Evolutionary conservation across 1,140 invertebrate species (phyloP), one percentile per base, ranked within the genome.

Genomic region (Homalodisca vitripennis): DNA sequence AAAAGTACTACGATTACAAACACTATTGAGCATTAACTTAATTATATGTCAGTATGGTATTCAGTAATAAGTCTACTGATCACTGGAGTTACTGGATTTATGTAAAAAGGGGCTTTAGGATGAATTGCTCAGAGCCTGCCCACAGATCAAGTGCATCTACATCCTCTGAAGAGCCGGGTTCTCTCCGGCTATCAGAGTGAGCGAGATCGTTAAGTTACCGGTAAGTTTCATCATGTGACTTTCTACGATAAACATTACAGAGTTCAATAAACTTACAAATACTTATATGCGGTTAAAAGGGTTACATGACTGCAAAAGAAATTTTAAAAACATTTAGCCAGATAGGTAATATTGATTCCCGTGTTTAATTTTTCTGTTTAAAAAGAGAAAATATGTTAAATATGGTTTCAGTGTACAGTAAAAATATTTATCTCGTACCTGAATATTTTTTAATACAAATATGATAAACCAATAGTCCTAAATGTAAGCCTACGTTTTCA

Each of bases 81-180:
- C 29, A 86, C 84, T 1, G 85, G 85, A 2, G 82, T 78, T 1
- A 89, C 88, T 1, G 89, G 89, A n/a, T 92, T 92, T 76, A 83
- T 92, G 78, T 90, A 90, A 3, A n/a, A 92, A 92, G 77, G 86
- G 82, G 46, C 77, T 93, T 14, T 82, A 93, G 13, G 87, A 91
- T 72, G 93, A 93, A 76, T 74, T 94, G 3, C 78, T 93, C 0
- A 76, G 87, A 20, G 87, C 84, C 57, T 93, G 91, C 78, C 86
- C 86, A 0, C 81, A 85, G 6, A 74, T 93, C 63, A 82, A 82
- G 6, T 84, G 78, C 26, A 82, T 94, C 29, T 93, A 88, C 75
- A 72, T 92, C 26, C 75, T 93, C 29, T 84, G 93, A 41, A 80
- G 92, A 57, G 83, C 85, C 73, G 86, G 86, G 3, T 69, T 73